Conservation (phyloP, 2,888 invertebrate species). For the Stenurella melanura region DNA sequence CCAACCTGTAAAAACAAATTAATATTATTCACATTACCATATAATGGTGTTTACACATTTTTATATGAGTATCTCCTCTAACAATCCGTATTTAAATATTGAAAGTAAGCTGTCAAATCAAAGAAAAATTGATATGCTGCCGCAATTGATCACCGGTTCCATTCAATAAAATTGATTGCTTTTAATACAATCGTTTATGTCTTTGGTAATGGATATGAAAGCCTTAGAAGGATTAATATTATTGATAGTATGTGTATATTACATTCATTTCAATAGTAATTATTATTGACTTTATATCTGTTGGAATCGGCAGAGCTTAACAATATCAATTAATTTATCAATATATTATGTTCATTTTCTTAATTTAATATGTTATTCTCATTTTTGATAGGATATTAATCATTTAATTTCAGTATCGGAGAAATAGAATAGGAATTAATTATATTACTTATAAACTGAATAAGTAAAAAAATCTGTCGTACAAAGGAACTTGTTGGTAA, state of each 20-base stretch:
- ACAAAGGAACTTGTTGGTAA: not conserved
- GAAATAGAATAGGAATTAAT: not conserved
- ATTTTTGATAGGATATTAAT: not conserved
- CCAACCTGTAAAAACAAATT: constrained; percentile 32
- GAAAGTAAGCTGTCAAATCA: constrained; percentile 60
- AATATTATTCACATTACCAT: constrained; percentile 9
- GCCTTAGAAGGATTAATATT: constrained; percentile 25
- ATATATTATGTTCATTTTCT: constrained; percentile 30
- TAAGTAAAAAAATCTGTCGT: not conserved
- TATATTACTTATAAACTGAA: not conserved
- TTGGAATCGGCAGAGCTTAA: constrained; percentile 4
- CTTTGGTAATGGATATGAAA: constrained; percentile 29
- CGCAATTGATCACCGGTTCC: constrained; percentile 58
- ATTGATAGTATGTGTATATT: constrained; percentile 43
- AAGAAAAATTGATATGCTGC: constrained; percentile 61
- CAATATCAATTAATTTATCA: constrained; percentile 45
- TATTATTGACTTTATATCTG: constrained; percentile 20
- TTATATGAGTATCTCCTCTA: not conserved
- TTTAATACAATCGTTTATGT: constrained; percentile 44
- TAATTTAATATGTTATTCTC: not conserved
- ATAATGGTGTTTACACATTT: constrained; percentile 15
- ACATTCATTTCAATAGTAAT: constrained; percentile 37
- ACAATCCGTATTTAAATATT: constrained; percentile 50
- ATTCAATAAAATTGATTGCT: constrained; percentile 59
- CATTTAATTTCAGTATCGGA: not conserved